phyloP scores from a whole-genome alignment of 2,888 invertebrate species.

The Calephelis perditalis region DNA sequence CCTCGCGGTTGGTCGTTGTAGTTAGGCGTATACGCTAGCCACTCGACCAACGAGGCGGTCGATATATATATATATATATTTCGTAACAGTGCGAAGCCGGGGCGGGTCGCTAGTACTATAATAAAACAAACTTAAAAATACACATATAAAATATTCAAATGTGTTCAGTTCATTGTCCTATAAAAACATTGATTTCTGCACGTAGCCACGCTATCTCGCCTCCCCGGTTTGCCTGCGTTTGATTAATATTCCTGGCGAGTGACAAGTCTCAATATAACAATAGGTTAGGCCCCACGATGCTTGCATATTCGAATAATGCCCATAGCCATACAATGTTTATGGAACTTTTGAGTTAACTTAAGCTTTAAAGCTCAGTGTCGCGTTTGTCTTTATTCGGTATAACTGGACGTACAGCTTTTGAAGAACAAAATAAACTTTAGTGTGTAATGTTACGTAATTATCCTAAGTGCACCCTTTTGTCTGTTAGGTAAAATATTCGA shows the following conservation, averaged over 20 bases:
- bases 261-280: constrained; percentile 62
- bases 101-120: too few relatives aligned
- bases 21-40: too few relatives aligned
- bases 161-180: constrained; percentile 55
- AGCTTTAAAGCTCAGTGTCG: constrained; percentile 56
- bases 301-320: constrained; percentile 75
- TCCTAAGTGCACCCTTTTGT: too few relatives aligned
- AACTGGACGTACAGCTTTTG: constrained; percentile 33
- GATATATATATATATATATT: too few relatives aligned
- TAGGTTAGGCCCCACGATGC: constrained; percentile 63
- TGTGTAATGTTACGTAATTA: too few relatives aligned
- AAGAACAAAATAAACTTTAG: too few relatives aligned
- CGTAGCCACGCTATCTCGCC: constrained; percentile 42
- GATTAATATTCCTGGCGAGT: constrained; percentile 73
- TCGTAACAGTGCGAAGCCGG: too few relatives aligned
- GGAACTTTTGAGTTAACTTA: constrained; percentile 56
- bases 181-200: constrained; percentile 44
- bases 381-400: constrained; percentile 52
- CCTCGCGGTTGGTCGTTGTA: too few relatives aligned
- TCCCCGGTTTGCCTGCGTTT: constrained; percentile 52
- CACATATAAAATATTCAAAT: not conserved
- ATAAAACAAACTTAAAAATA: too few relatives aligned
- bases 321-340: constrained; percentile 61
- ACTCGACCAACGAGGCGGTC: too few relatives aligned
- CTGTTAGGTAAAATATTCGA: too few relatives aligned